These are phyloP conservation scores for Helarctos malayanus DNA, from an alignment of 2,797 vertebrate genomes.

Conservation along the genomic window DNA sequence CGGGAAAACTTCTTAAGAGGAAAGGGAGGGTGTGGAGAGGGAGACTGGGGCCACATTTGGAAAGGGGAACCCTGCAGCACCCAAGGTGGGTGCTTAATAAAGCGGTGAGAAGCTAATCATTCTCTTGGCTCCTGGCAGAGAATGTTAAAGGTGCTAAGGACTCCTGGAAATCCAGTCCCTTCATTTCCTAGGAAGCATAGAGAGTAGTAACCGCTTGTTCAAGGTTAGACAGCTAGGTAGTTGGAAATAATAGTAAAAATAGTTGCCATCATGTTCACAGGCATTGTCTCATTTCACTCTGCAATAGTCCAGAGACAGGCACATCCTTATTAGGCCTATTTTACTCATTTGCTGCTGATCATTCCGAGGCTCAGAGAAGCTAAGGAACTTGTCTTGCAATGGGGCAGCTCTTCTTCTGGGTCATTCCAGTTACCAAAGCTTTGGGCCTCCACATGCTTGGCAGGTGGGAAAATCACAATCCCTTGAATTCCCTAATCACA, in stretches of 20 bases:
- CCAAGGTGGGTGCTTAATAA: not conserved
- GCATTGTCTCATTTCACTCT: not conserved
- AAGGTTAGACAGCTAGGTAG: not conserved
- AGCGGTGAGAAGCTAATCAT: not conserved
- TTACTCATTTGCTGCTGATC: not conserved
- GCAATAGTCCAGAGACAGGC: not conserved
- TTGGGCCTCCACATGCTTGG: not conserved
- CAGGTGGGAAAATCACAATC: too few species aligned
- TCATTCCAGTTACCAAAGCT: not conserved
- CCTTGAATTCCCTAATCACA: not conserved
- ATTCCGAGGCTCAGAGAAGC: slow-evolving; percentile 20
- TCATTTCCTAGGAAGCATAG: not conserved
- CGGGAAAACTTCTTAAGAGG: not conserved
- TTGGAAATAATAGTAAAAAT: not conserved
- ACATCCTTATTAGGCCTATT: not conserved
- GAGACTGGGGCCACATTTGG: not conserved
- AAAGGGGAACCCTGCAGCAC: not conserved
- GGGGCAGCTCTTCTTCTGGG: not conserved
- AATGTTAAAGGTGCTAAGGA: not conserved
- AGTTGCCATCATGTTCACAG: not conserved
- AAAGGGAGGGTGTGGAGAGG: not conserved
- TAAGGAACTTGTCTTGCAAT: not conserved
- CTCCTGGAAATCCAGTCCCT: not conserved
- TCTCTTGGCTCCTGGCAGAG: not conserved
- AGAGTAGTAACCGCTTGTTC: not conserved